Evolutionary conservation across 2,888 invertebrate genomes (phyloP).

Genomic region (Calameuta filiformis): DNA sequence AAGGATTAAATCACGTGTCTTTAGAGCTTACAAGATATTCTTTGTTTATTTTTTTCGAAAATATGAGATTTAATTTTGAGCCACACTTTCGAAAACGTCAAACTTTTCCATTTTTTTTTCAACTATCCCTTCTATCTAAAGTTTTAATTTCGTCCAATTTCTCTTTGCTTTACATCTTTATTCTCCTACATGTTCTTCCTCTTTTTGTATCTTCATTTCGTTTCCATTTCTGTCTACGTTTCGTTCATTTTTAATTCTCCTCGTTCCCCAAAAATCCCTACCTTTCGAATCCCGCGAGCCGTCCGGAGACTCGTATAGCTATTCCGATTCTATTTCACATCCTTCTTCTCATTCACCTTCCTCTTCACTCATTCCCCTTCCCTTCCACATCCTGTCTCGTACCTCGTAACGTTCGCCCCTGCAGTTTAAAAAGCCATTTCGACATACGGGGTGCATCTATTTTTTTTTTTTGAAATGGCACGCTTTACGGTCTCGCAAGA

Average conservation of each 20-base stretch:
- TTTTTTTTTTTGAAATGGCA: constrained; percentile 35
- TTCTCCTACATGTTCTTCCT: background rate
- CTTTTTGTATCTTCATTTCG: background rate
- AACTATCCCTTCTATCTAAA: background rate
- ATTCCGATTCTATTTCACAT: background rate
- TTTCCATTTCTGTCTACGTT: constrained; percentile 10
- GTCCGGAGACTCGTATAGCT: background rate
- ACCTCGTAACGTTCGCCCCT: constrained; percentile 38
- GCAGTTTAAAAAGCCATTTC: constrained; percentile 60
- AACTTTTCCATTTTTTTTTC: too few species aligned
- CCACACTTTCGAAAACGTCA: too few species aligned
- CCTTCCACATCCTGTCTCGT: constrained; percentile 8
- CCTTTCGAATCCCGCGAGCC: constrained; percentile 7
- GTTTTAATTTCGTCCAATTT: too few species aligned
- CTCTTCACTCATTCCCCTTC: background rate
- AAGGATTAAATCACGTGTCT: too few species aligned
- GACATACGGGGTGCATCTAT: constrained; percentile 55
- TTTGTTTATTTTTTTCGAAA: too few species aligned
- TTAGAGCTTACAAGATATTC: too few species aligned
- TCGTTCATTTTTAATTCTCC: background rate
- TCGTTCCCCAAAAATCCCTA: background rate
- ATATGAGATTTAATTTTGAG: too few species aligned
- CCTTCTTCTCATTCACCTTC: background rate
- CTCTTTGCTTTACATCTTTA: background rate
- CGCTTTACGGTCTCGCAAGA: too few species aligned